A percentile compares a stretch with the other conserved stretches of the same genome.
phyloP scores from a whole-genome alignment of 2,797 vertebrate genomes.

The Anomalospiza imberbis region DNA sequence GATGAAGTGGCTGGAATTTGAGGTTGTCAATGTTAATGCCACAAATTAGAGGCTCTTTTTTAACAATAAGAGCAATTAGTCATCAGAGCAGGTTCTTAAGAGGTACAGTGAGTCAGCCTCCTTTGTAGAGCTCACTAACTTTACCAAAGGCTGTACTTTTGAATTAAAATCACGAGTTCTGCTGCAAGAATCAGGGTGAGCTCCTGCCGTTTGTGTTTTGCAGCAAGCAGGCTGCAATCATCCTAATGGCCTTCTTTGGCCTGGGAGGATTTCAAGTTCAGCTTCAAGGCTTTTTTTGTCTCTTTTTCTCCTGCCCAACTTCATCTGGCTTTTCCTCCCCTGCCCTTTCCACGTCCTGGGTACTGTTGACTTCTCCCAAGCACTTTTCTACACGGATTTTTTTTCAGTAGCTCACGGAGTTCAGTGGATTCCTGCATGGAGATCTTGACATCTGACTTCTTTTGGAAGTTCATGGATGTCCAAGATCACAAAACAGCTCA shows the following conservation, averaged over 20 bases:
- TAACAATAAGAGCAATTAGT: constrained; percentile 53
- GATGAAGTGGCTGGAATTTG: constrained; percentile 16
- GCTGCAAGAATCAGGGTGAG: neutral
- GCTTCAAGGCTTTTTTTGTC: neutral
- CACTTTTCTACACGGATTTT: neutral
- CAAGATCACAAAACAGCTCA: neutral
- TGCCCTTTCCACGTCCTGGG: neutral
- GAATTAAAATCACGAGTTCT: neutral
- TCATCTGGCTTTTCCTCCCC: neutral
- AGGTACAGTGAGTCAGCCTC: constrained; percentile 40
- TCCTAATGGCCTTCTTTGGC: neutral
- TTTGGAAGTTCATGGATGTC: neutral
- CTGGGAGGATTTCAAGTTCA: neutral
- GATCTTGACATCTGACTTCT: neutral
- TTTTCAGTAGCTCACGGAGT: neutral
- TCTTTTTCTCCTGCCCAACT: neutral
- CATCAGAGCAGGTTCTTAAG: constrained; percentile 22
- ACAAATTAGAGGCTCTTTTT: constrained; percentile 41
- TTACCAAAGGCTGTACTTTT: constrained; percentile 1
- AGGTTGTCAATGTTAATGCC: constrained; percentile 36
- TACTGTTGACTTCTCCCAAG: neutral
- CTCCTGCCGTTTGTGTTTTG: neutral
- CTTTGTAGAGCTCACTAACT: neutral
- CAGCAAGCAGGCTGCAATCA: neutral
- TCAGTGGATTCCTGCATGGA: neutral